A percentile compares a stretch with the other conserved stretches of the same genome.
Conservation (phyloP, 2,113 vertebrate species). For the Dromas ardeola region DNA sequence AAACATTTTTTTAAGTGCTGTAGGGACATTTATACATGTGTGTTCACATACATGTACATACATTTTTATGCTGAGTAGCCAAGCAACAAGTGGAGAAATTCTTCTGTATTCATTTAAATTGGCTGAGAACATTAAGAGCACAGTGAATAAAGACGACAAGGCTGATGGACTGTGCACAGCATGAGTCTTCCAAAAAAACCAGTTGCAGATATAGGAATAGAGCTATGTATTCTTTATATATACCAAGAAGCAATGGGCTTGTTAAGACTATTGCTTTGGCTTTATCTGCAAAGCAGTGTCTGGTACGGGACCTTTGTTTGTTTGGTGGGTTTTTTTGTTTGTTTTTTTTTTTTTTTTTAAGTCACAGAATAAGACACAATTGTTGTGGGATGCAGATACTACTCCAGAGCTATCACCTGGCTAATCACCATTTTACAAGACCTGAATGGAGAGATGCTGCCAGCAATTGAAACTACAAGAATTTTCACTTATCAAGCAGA, state of each 20-base stretch:
- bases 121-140: background rate
- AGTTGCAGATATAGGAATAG: background rate
- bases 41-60: accelerated
- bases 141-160: background rate
- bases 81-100: background rate
- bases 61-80: background rate
- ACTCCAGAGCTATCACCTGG: background rate
- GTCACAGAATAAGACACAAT: accelerated
- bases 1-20: background rate
- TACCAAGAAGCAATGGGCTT: background rate
- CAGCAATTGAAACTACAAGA: background rate
- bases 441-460: background rate
- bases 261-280: background rate
- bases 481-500: background rate
- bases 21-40: background rate
- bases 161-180: background rate
- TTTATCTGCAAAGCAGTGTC: background rate
- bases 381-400: background rate
- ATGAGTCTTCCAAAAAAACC: background rate
- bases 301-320: background rate
- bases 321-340: too few relatives aligned
- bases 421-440: background rate
- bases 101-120: background rate
- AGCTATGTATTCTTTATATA: accelerated
- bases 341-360: background rate